These are phyloP conservation scores for Myotis myotis DNA, from an alignment of 2,797 vertebrate genomes.

Conservation along the genomic window DNA sequence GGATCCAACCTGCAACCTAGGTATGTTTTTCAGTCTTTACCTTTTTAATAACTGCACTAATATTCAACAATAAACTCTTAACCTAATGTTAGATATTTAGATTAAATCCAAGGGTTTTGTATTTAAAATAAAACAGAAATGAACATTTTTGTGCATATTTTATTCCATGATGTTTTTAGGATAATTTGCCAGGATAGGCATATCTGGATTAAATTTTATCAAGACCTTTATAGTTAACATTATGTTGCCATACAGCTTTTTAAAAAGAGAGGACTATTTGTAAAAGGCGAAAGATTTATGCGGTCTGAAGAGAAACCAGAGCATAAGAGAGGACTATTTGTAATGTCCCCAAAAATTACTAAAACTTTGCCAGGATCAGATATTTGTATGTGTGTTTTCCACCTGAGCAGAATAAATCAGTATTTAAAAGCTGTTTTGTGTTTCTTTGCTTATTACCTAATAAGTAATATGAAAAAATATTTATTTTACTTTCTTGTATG, in stretches of 20 bases:
- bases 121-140: slow-evolving; percentile 30
- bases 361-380: neutral
- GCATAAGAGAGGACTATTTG: neutral
- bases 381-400: neutral
- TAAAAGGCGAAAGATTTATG: too few relatives aligned
- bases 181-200: neutral
- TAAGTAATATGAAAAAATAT: neutral
- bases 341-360: neutral
- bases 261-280: neutral
- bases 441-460: slow-evolving; percentile 26
- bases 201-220: slow-evolving; percentile 9
- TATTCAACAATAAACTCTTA: neutral
- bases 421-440: neutral
- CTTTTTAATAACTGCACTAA: neutral
- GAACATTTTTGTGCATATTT: neutral
- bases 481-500: slow-evolving; percentile 25
- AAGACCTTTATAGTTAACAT: slow-evolving; percentile 1
- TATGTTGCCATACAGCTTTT: neutral
- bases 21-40: neutral
- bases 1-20: neutral
- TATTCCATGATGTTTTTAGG: slow-evolving; percentile 24
- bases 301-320: too few relatives aligned
- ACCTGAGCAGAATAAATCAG: neutral
- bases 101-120: neutral
- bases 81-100: slow-evolving; percentile 15